Base-by-base conservation (phyloP, 1,140 invertebrate genomes). In the Zaprionus ornatus region DNA sequence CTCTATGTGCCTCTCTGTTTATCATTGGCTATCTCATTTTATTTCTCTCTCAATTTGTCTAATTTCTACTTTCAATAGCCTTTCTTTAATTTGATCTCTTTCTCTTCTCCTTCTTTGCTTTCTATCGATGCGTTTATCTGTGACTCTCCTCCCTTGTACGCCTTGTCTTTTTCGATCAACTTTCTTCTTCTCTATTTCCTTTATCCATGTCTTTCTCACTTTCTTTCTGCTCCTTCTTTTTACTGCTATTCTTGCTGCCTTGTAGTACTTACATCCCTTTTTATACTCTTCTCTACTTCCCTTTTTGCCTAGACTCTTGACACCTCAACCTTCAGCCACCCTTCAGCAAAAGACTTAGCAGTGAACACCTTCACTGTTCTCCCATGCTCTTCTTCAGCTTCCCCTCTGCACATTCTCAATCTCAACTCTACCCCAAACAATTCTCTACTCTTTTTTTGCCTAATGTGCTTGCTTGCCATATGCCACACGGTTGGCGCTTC, bases 401-500 rank as follows among this genome's bases (percentile, higher is more conserved):
- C n/a, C 17, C n/a, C 1, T 48, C 19, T 55, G 19, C 13, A 4
- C 40, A 37, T 25, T 42, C 62, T 42, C 37, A 63, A 68, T 68
- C 29, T 37, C n/a, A 29, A 37, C 5, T 48, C 23, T 35, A 13
- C 50, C 32, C 52, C 37, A 63, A 63, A 59, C 69, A 69, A 57
- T 74, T 70, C 13, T 13, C 10, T 65, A 2, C 45, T 45, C 55
- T 27, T 62, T 48, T 48, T 66, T 52, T 78, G 32, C 73, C 74
- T 79, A 72, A 77, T 78, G 57, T 79, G 75, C 65, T 75, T 27
- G 57, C 73, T 50, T 52, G 57, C 65, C 85, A 88, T 90, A 85
- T 85, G 85, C 81, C 74, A 69, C 59, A 61, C 37, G 69, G 56
- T 65, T 66, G 69, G 64, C 80, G 85, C 86, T 91, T 87, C 66